Evolutionary conservation across 2,797 vertebrate species (phyloP), one percentile per base, ranked within the genome.

Genomic region (Novumbra hubbsi): DNA sequence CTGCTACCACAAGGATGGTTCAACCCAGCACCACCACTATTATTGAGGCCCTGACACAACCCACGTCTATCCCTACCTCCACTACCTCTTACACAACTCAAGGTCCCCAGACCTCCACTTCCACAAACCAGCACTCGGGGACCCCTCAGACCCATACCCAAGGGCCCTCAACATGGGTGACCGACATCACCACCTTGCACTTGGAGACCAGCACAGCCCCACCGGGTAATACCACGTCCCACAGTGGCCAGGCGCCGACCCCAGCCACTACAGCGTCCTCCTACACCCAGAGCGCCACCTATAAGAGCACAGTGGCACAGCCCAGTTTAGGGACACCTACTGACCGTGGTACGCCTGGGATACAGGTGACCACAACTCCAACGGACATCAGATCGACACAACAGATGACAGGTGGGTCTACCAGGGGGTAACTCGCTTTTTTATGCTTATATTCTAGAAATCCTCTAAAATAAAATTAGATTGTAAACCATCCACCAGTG

Each of bases 381-480:
- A 57, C 84, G 49, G 68, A 72, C 48, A 72, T 82, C 8, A 81
- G 6, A 0, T 73, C 80, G 0, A 87, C 92, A 67, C 78, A 76
- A 11, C 55, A 60, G 4, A 74, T 80, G 21, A 72, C 92, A 89
- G 93, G 96, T 97, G 85, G 88, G 87, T 86, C 28, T 27, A 30
- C 24, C 14, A 64, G 8, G 21, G 8, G 16, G 52, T 17, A 19
- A 45, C 41, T 45, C 9, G 24, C 24, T 24, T 14, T 24, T 14
- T 21, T 21, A 57, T n/a, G 19, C 50, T 9, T 55, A 7, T 17
- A 55, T 57, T 57, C n/a, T 57, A 45, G n/a, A 45, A 45, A 45
- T 45, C 41, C 41, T 57, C 55, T 3, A 4, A 60, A 60, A 11
- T 60, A 24, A 24, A 24, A 12, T 24, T 21, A 24, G 55, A 41